Percentiles rank a stretch among this genome's conserved stretches.
Conservation (phyloP, 1,140 invertebrate genomes). For the Marisa cornuarietis region DNA sequence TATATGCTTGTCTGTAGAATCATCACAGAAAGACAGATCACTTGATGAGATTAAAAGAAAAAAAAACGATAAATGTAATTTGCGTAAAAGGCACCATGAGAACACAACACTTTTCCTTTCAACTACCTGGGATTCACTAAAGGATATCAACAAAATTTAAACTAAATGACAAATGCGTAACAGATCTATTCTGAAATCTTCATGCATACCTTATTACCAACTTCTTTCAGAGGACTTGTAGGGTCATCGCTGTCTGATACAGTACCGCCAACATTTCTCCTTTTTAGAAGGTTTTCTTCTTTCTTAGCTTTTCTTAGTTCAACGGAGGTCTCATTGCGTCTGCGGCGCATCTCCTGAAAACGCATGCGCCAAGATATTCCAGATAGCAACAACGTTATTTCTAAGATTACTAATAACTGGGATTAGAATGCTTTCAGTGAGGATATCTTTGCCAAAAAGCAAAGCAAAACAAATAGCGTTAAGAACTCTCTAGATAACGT, state of each 20-base stretch:
- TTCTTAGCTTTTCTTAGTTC: conserved; percentile 96
- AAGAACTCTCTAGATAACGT: no score
- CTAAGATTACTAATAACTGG: neutral
- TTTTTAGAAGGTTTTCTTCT: conserved; percentile 94
- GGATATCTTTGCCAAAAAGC: neutral
- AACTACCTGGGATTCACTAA: no score
- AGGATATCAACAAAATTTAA: neutral
- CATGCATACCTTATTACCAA: conserved; percentile 42
- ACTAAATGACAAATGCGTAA: no score
- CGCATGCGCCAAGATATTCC: neutral
- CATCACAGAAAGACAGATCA: no score
- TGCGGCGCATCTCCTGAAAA: conserved; percentile 78
- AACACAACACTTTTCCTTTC: no score
- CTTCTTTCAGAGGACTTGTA: conserved; percentile 58
- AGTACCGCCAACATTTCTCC: conserved; percentile 81
- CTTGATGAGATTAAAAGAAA: no score
- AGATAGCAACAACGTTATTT: neutral
- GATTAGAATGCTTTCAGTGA: neutral
- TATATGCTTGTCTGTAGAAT: neutral
- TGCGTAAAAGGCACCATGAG: no score
- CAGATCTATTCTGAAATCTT: no score
- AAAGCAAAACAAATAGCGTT: no score
- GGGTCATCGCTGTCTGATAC: conserved; percentile 52
- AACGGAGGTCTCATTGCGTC: conserved; percentile 93
- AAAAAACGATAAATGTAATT: no score